phyloP scores from a whole-genome alignment of 2,888 invertebrate genomes.

The Argynnis bischoffii region DNA sequence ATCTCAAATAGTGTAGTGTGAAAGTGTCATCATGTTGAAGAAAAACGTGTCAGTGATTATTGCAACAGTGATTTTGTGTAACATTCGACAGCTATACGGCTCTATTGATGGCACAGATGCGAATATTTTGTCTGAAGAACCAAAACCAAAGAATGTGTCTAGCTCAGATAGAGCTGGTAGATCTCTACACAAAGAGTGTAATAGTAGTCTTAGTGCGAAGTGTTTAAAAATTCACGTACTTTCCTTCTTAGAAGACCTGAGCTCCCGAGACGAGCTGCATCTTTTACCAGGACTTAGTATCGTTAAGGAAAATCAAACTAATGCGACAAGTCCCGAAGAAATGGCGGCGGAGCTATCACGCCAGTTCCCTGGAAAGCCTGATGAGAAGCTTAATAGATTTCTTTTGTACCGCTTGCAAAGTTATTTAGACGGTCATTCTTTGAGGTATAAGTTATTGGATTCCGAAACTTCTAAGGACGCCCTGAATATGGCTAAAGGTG shows the following conservation, averaged over 20 bases:
- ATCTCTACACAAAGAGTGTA: constrained; percentile 70
- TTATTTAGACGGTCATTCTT: constrained; percentile 87
- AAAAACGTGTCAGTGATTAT: constrained; percentile 53
- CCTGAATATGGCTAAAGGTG: constrained; percentile 72
- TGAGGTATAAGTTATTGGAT: constrained; percentile 87
- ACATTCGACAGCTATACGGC: constrained; percentile 39
- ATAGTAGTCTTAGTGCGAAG: constrained; percentile 82
- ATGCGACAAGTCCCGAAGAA: constrained; percentile 81
- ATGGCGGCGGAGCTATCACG: constrained; percentile 86
- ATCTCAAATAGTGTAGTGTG: constrained; percentile 46
- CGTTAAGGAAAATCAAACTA: constrained; percentile 83
- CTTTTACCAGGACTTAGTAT: constrained; percentile 90
- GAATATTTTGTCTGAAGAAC: constrained; percentile 49
- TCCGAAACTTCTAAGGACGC: constrained; percentile 83
- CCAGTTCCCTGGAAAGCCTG: constrained; percentile 89
- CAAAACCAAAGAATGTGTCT: constrained; percentile 40
- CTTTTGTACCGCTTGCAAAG: constrained; percentile 85
- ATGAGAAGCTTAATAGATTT: constrained; percentile 88
- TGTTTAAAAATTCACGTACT: constrained; percentile 91
- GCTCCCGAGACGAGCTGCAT: constrained; percentile 86
- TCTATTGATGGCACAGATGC: constrained; percentile 59
- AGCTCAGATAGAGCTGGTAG: constrained; percentile 61
- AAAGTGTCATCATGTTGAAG: constrained; percentile 58
- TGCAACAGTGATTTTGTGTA: constrained; percentile 54
- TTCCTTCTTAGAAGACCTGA: constrained; percentile 88